Percentiles rank a stretch among this genome's conserved stretches.
Evolutionary conservation across 2,797 vertebrate genomes (phyloP).

Genomic region (Liparis tanakae): DNA sequence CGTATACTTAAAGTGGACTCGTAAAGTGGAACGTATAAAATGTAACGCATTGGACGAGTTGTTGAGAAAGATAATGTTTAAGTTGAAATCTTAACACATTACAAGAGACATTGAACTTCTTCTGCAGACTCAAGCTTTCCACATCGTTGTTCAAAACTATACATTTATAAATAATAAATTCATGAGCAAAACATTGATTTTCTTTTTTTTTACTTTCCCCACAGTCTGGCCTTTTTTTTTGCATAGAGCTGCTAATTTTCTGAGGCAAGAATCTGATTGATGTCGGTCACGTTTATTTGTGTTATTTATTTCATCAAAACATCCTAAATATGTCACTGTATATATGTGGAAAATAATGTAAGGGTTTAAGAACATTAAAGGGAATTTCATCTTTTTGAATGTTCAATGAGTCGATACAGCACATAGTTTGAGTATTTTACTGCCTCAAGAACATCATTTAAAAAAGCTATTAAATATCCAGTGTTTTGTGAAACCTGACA

Average conservation of each 20-base stretch:
- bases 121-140: background rate
- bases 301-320: background rate
- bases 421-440: background rate
- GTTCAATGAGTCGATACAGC: background rate
- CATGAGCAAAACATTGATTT: background rate
- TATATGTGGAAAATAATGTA: background rate
- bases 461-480: background rate
- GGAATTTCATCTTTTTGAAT: background rate
- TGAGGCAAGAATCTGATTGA: background rate
- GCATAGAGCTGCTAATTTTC: background rate
- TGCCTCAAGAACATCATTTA: background rate
- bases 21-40: background rate
- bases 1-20: no score
- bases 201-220: background rate
- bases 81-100: background rate
- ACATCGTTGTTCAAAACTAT: background rate
- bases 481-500: slow-evolving; percentile 7
- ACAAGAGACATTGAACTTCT: background rate
- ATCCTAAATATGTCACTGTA: background rate
- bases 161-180: background rate
- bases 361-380: background rate
- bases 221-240: background rate
- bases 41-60: background rate
- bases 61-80: background rate
- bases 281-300: background rate